Evolutionary conservation across 2,113 vertebrate genomes (phyloP).

Genomic region (Ifrita kowaldi): DNA sequence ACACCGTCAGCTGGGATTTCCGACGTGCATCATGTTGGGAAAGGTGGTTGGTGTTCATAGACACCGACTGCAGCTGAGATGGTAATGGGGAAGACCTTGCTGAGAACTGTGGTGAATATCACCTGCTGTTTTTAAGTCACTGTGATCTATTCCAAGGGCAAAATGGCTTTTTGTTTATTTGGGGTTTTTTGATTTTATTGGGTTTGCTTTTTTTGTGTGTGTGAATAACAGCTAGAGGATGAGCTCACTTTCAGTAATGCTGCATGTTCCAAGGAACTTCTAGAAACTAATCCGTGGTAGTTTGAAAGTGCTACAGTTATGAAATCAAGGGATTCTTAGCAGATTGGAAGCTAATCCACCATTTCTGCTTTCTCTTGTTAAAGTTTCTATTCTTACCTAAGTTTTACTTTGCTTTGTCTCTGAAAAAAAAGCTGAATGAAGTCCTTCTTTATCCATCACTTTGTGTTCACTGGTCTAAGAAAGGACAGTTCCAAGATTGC

Average conservation of each 20-base stretch:
- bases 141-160: not conserved
- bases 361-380: not conserved
- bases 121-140: not conserved
- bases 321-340: not conserved
- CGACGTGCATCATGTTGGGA: accelerated
- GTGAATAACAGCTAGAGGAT: not conserved
- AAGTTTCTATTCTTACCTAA: not conserved
- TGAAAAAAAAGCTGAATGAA: not conserved
- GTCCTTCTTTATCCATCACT: not conserved
- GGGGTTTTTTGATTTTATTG: not conserved
- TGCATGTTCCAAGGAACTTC: not conserved
- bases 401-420: not conserved
- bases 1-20: not conserved
- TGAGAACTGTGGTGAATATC: not conserved
- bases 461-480: not conserved
- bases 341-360: not conserved
- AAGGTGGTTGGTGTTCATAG: not conserved
- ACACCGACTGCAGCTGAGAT: not conserved
- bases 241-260: not conserved
- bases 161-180: not conserved
- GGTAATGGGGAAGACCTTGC: not conserved
- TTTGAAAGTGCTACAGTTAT: not conserved
- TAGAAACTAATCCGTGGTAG: not conserved
- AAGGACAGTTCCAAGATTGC: not conserved
- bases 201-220: not conserved